A percentile compares a stretch with the other conserved stretches of the same genome.
phyloP scores from a whole-genome alignment of 2,797 vertebrate genomes.

The Botia kubotai region DNA sequence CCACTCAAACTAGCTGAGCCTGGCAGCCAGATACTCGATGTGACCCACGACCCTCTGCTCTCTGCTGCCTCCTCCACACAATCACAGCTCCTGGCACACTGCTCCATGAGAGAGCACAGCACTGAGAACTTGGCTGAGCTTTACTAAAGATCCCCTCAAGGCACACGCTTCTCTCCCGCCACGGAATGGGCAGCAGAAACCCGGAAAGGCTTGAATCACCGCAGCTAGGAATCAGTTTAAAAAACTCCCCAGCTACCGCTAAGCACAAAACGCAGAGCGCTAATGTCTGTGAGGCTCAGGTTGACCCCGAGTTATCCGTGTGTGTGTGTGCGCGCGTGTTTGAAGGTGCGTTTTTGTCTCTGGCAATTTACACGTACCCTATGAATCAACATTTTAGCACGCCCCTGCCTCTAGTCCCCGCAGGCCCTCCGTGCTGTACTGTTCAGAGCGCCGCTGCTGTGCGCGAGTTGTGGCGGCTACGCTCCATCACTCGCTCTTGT shows the following conservation, averaged over 20 bases:
- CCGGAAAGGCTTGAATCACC: conserved; percentile 79
- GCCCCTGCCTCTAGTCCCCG: conserved; percentile 61
- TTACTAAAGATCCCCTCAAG: conserved; percentile 58
- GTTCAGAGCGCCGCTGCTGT: conserved; percentile 52
- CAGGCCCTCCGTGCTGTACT: conserved; percentile 58
- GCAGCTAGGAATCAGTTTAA: conserved; percentile 64
- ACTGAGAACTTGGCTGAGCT: conserved; percentile 55
- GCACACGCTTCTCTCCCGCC: conserved; percentile 60
- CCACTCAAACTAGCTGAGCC: conserved; percentile 63
- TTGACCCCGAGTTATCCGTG: conserved; percentile 78
- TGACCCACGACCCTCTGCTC: conserved; percentile 74
- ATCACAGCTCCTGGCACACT: conserved; percentile 73
- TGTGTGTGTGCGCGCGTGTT: conserved; percentile 46
- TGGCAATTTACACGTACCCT: conserved; percentile 44
- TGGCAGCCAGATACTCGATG: conserved; percentile 64
- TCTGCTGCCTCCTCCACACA: conserved; percentile 80
- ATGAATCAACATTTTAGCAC: conserved; percentile 63
- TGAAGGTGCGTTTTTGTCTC: conserved; percentile 50
- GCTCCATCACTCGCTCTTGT: conserved; percentile 49
- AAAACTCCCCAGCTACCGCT: conserved; percentile 56
- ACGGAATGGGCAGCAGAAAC: conserved; percentile 54
- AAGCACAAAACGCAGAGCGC: conserved; percentile 72
- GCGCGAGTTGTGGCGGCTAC: conserved; percentile 49
- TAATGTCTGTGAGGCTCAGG: conserved; percentile 77
- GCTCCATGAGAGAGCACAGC: conserved; percentile 53